Conservation (phyloP, 2,888 invertebrate species). For the Andricus curvator region DNA sequence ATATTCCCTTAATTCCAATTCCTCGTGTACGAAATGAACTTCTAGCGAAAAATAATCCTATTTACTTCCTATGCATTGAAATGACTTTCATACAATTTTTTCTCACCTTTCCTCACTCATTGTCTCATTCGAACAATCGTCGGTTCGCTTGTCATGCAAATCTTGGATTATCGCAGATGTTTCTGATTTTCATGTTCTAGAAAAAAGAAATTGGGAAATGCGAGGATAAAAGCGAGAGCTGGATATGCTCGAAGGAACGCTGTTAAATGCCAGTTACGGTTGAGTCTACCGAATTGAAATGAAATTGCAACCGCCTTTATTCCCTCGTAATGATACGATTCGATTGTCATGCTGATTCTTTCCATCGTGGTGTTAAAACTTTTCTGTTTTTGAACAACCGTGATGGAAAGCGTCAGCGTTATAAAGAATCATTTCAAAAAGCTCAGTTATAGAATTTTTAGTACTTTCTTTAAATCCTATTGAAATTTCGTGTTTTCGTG, state of each 20-base stretch:
- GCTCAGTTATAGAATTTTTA: background rate
- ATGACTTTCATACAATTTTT: background rate
- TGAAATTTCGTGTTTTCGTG: background rate
- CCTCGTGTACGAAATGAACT: background rate
- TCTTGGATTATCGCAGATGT: conserved; percentile 19
- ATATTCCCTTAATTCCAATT: conserved; percentile 27
- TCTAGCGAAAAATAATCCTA: conserved; percentile 21
- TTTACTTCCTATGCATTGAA: conserved; percentile 33
- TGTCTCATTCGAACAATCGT: conserved; percentile 10
- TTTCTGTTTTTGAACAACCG: background rate
- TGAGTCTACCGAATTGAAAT: conserved; percentile 21
- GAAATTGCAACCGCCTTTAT: conserved; percentile 21
- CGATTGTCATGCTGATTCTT: conserved; percentile 31
- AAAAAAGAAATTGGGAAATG: background rate
- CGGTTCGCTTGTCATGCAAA: background rate
- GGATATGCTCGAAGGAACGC: conserved; percentile 2
- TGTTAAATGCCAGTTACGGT: conserved; percentile 16
- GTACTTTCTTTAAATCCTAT: background rate
- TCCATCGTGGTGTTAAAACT: conserved; percentile 6
- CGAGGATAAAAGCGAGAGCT: conserved; percentile 7
- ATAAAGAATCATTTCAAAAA: background rate
- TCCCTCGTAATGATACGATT: conserved; percentile 17
- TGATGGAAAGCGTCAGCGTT: background rate
- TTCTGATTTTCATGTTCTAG: conserved; percentile 5
- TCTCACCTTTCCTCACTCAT: background rate